A percentile compares a stretch with the other conserved stretches of the same genome.
Conservation (phyloP, 2,797 vertebrate genomes). For the Distichodus sexfasciatus region DNA sequence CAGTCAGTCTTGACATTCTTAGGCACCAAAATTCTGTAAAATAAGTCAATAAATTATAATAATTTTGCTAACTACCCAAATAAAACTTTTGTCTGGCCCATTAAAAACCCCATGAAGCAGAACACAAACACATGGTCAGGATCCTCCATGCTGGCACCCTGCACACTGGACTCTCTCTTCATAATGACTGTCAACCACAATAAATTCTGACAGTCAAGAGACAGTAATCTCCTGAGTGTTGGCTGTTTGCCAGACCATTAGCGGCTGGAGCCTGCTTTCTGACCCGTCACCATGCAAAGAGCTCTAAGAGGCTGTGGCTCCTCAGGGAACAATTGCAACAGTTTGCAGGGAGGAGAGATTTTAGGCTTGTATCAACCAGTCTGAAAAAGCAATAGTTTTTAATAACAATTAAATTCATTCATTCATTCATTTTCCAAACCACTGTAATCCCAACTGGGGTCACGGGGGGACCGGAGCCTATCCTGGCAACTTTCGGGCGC, state of each 20-base stretch:
- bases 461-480: no score
- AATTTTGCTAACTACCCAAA: no score
- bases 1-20: no score
- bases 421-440: no score
- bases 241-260: conserved; percentile 9
- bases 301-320: neutral
- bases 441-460: no score
- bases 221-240: neutral
- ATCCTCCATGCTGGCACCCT: neutral
- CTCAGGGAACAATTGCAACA: neutral
- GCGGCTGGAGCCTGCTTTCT: neutral
- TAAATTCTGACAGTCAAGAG: neutral
- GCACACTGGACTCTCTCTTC: neutral
- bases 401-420: no score
- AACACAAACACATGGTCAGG: neutral
- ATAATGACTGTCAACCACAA: neutral
- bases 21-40: no score
- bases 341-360: neutral
- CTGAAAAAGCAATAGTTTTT: no score
- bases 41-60: no score
- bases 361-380: neutral
- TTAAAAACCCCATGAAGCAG: neutral
- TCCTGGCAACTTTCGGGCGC: no score
- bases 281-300: neutral
- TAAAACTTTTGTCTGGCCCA: neutral